A percentile compares a stretch with the other conserved stretches of the same genome.
Conservation (phyloP, 1,140 invertebrate species). For the Zaprionus taronus region DNA sequence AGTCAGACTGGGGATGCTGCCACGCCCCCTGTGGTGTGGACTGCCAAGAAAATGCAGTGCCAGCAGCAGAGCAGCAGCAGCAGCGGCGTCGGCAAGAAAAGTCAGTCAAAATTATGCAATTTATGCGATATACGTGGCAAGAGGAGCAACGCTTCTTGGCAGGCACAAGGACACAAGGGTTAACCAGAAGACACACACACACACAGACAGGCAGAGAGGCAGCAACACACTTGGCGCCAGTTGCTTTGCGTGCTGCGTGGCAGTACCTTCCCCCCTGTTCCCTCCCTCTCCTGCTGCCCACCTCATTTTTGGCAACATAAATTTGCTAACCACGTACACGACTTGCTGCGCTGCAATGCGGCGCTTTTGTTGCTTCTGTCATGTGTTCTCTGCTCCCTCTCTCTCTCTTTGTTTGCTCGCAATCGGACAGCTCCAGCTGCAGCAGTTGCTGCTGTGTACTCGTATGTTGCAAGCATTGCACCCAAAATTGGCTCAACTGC, state of each 20-base stretch:
- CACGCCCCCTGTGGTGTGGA: not conserved
- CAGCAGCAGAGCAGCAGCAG: slow-evolving; percentile 43
- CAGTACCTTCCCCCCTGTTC: not conserved
- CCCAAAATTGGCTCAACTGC: slow-evolving; percentile 55
- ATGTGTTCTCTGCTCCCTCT: slow-evolving; percentile 47
- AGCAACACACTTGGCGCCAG: slow-evolving; percentile 74
- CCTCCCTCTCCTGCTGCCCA: slow-evolving; percentile 21
- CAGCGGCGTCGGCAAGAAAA: slow-evolving; percentile 55
- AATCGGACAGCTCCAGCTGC: slow-evolving; percentile 34
- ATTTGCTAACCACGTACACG: slow-evolving; percentile 78
- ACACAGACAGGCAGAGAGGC: not conserved
- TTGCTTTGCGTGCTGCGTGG: slow-evolving; percentile 42
- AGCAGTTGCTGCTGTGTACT: slow-evolving; percentile 15
- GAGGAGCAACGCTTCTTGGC: slow-evolving; percentile 50
- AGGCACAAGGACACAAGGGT: slow-evolving; percentile 55
- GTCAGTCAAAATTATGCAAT: slow-evolving; percentile 83
- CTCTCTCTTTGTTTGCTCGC: slow-evolving; percentile 37
- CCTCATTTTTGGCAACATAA: slow-evolving; percentile 62
- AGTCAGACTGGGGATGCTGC: slow-evolving; percentile 20
- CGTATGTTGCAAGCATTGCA: slow-evolving; percentile 14
- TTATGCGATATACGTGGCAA: slow-evolving; percentile 75
- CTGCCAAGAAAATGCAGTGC: slow-evolving; percentile 66
- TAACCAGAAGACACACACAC: slow-evolving; percentile 45
- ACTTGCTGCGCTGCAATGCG: slow-evolving; percentile 72
- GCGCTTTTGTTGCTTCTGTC: slow-evolving; percentile 70